A percentile compares a stretch with the other conserved stretches of the same genome.
These are phyloP conservation scores for Campoletis sonorensis DNA, from an alignment of 1,140 invertebrate species.

Conservation along the genomic window DNA sequence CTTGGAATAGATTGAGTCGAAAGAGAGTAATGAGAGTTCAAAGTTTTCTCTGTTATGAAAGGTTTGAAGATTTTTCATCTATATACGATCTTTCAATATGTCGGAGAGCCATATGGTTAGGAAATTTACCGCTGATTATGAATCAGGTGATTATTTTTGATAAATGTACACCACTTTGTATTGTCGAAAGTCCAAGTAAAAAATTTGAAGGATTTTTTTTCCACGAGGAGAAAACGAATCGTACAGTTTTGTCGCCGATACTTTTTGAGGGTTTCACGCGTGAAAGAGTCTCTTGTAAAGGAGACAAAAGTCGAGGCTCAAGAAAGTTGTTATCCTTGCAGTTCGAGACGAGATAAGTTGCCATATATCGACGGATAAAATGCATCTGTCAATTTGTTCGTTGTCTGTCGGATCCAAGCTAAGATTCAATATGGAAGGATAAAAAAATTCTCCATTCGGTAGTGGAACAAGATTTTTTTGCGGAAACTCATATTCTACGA, in stretches of 20 bases:
- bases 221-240: background rate
- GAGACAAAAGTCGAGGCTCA: constrained; percentile 25
- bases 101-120: too few relatives aligned
- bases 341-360: constrained; percentile 27
- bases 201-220: background rate
- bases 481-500: too few relatives aligned
- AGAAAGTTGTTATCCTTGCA: constrained; percentile 59
- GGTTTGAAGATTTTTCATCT: too few relatives aligned
- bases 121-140: too few relatives aligned
- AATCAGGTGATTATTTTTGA: too few relatives aligned
- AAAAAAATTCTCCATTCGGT: constrained; percentile 1
- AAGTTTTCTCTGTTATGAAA: too few relatives aligned
- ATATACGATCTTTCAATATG: too few relatives aligned
- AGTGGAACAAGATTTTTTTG: constrained; percentile 11
- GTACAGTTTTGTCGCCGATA: background rate
- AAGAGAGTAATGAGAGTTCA: too few relatives aligned
- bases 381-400: constrained; percentile 6
- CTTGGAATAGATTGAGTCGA: too few relatives aligned
- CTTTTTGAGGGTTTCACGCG: background rate
- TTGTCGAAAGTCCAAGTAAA: too few relatives aligned
- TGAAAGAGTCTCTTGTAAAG: background rate
- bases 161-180: too few relatives aligned
- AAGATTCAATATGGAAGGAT: background rate
- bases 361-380: background rate
- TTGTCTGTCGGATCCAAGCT: background rate